Percentiles rank a stretch among this genome's conserved stretches.
These are phyloP conservation scores for Theretra japonica DNA, from an alignment of 2,888 invertebrate species.

Conservation along the genomic window DNA sequence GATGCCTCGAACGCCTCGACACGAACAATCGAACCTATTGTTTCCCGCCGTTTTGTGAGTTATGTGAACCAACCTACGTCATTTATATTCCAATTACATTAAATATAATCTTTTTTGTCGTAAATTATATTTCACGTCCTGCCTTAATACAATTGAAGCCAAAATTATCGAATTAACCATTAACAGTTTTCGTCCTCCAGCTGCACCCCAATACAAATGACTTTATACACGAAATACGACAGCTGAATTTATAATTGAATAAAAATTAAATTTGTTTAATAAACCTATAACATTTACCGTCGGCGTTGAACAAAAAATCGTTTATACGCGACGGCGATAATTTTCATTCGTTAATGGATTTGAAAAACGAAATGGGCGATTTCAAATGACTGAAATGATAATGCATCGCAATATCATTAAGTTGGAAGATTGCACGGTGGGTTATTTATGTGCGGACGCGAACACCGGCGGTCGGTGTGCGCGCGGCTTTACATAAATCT, in stretches of 20 bases:
- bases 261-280: slow-evolving; percentile 46
- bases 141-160: background rate
- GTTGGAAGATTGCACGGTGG: slow-evolving; percentile 63
- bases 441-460: slow-evolving; percentile 66
- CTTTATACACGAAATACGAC: slow-evolving; percentile 7
- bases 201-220: slow-evolving; percentile 1
- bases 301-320: slow-evolving; percentile 44
- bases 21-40: slow-evolving; percentile 71
- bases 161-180: background rate
- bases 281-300: slow-evolving; percentile 37
- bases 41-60: slow-evolving; percentile 54
- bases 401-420: slow-evolving; percentile 72
- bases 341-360: slow-evolving; percentile 47
- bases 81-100: slow-evolving; percentile 44
- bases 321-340: slow-evolving; percentile 43
- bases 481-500: slow-evolving; percentile 57
- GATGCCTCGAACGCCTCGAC: slow-evolving; percentile 59
- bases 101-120: background rate
- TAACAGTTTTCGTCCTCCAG: slow-evolving; percentile 7
- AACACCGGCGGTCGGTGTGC: slow-evolving; percentile 52
- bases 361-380: slow-evolving; percentile 59
- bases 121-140: background rate
- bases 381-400: slow-evolving; percentile 63
- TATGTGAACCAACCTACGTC: slow-evolving; percentile 42
- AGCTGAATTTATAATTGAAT: slow-evolving; percentile 38